These are phyloP conservation scores for Ageneiosus marmoratus DNA, from an alignment of 2,113 vertebrate genomes.

Conservation along the genomic window DNA sequence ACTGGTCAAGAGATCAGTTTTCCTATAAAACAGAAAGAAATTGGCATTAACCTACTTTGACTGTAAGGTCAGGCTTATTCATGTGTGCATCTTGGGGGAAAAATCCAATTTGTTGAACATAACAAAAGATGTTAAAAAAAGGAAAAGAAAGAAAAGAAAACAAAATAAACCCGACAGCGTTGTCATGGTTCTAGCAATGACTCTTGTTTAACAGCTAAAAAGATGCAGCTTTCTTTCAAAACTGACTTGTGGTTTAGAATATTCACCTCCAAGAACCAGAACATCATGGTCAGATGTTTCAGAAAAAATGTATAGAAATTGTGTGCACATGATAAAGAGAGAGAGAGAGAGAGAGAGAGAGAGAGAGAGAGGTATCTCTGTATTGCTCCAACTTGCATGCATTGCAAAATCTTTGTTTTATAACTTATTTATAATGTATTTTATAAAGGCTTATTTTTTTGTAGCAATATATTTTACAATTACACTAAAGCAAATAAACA, in stretches of 20 bases:
- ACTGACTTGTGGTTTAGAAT: conserved; percentile 16
- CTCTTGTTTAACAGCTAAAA: background rate
- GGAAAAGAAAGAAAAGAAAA: background rate
- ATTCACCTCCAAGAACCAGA: background rate
- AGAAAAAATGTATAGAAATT: background rate
- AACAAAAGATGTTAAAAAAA: background rate
- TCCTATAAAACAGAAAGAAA: conserved; percentile 9
- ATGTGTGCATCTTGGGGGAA: background rate
- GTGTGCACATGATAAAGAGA: too few relatives aligned
- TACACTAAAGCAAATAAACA: too few relatives aligned
- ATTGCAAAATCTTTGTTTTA: background rate
- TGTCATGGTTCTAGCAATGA: background rate
- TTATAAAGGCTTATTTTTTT: too few relatives aligned
- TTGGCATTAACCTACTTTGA: background rate
- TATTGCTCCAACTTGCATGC: too few relatives aligned
- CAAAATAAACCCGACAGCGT: background rate
- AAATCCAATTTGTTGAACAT: conserved; percentile 2
- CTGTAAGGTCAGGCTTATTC: conserved; percentile 12
- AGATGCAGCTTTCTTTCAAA: conserved; percentile 2
- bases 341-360: too few relatives aligned
- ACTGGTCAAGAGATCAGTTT: background rate
- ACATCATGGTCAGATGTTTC: conserved; percentile 21
- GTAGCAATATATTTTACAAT: too few relatives aligned
- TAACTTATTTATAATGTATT: too few relatives aligned
- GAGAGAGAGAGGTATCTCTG: too few relatives aligned